Conservation (phyloP, 2,888 invertebrate species). For the Apodemia mormo region DNA sequence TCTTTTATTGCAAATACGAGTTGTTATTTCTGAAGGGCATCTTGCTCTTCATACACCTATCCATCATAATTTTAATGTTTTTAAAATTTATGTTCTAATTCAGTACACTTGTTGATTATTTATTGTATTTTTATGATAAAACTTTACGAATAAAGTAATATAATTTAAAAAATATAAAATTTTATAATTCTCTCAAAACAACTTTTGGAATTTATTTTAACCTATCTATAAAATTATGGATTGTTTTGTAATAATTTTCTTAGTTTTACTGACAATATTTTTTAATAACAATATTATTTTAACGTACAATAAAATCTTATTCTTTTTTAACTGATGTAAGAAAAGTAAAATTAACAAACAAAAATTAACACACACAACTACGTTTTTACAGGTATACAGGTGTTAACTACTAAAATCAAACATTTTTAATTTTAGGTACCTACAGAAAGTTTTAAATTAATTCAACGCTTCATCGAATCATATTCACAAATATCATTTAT, state of each 20-base stretch:
- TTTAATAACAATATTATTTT: too few species aligned
- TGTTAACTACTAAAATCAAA: not conserved
- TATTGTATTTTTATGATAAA: not conserved
- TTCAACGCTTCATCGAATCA: too few species aligned
- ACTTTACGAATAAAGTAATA: too few species aligned
- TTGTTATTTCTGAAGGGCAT: constrained; percentile 22
- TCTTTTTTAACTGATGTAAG: not conserved
- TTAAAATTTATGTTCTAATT: not conserved
- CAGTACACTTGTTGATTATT: not conserved
- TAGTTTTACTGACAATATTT: too few species aligned
- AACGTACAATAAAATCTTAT: too few species aligned
- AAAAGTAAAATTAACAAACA: constrained; percentile 25
- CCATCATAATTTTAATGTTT: not conserved
- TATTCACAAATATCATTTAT: too few species aligned
- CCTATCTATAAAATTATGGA: too few species aligned
- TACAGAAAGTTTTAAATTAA: not conserved
- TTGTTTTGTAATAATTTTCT: too few species aligned
- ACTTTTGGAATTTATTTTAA: not conserved
- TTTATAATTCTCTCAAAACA: constrained; percentile 20
- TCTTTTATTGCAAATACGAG: constrained; percentile 51
- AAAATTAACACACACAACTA: constrained; percentile 21
- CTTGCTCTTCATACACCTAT: not conserved
- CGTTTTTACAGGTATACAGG: constrained; percentile 27
- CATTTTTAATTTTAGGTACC: not conserved
- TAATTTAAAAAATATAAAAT: constrained; percentile 4